phyloP scores from a whole-genome alignment of 1,140 invertebrate species.

The Leptopilina boulardi region DNA sequence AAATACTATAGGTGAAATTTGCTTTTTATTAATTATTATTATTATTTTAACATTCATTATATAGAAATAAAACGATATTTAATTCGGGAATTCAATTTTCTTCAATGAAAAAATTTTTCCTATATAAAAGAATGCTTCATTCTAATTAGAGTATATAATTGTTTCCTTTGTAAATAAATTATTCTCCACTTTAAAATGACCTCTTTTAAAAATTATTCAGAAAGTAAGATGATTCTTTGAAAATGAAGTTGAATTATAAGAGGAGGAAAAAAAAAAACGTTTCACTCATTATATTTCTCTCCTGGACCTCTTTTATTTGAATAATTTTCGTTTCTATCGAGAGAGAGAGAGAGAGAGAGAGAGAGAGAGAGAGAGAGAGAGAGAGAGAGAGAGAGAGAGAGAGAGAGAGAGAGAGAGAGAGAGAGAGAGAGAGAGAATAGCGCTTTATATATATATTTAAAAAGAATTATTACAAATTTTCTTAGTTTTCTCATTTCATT shows the following conservation, averaged over 20 bases:
- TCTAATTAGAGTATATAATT: not conserved
- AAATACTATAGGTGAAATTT: too few species aligned
- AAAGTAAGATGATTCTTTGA: not conserved
- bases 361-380: too few species aligned
- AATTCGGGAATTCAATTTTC: too few species aligned
- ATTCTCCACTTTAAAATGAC: not conserved
- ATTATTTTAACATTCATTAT: too few species aligned
- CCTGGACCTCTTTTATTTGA: not conserved
- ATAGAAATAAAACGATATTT: too few species aligned
- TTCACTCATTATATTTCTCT: not conserved
- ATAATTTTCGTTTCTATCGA: not conserved
- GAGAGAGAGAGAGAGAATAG: too few species aligned
- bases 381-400: too few species aligned
- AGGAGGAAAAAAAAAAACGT: not conserved
- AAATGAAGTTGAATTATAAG: not conserved
- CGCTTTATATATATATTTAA: too few species aligned
- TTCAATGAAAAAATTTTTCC: not conserved
- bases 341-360: too few species aligned
- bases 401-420: too few species aligned
- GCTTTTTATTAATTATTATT: too few species aligned
- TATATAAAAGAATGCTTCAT: not conserved
- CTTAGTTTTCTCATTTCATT: not conserved
- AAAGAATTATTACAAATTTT: not conserved
- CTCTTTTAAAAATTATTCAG: not conserved
- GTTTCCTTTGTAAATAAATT: not conserved